Percentiles rank a stretch among this genome's conserved stretches.
Conservation (phyloP, 2,797 vertebrate species). For the Parauchenoglanis punctatus region DNA sequence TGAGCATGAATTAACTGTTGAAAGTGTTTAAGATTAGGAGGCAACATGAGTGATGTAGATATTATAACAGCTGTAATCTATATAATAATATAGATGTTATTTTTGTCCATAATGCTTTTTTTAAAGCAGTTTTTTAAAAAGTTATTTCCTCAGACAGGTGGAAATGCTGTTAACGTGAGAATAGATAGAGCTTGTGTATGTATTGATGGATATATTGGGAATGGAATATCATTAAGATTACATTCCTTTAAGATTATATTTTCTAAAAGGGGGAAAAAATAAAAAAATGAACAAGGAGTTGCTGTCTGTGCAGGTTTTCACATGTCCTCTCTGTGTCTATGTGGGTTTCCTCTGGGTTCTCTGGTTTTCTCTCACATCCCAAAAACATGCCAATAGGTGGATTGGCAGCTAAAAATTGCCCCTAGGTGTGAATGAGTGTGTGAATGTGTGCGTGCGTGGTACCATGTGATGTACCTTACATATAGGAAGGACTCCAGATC, state of each 20-base stretch:
- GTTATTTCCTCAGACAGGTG: not conserved
- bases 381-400: not conserved
- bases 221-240: not conserved
- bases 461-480: not conserved
- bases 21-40: not conserved
- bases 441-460: not conserved
- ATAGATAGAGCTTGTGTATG: not conserved
- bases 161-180: not conserved
- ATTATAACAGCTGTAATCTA: not conserved
- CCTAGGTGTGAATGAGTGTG: not conserved
- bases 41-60: not conserved
- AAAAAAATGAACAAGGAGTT: not conserved
- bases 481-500: not conserved
- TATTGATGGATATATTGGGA: not conserved
- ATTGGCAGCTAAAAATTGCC: not conserved
- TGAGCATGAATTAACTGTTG: not conserved
- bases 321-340: not conserved
- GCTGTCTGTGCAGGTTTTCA: not conserved
- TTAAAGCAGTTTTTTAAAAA: not conserved
- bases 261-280: not conserved
- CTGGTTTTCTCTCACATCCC: not conserved
- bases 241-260: not conserved
- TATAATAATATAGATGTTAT: not conserved
- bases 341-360: not conserved
- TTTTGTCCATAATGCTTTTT: not conserved